phyloP scores from a whole-genome alignment of 2,888 invertebrate genomes.

The Capitulum mitella region DNA sequence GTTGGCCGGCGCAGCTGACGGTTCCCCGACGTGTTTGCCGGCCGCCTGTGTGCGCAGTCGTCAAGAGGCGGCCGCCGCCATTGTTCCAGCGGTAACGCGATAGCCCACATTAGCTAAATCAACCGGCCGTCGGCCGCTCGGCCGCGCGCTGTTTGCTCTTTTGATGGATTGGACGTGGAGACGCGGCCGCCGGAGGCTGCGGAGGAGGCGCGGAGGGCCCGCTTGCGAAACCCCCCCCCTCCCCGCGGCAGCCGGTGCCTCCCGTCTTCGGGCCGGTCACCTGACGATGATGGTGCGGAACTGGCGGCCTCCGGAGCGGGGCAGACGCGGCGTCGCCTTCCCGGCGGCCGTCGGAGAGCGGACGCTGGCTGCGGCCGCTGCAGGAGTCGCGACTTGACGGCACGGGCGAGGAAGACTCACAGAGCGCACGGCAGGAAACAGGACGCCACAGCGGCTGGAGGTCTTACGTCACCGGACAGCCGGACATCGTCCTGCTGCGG shows the following conservation, averaged over 20 bases:
- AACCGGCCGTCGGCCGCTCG: neutral
- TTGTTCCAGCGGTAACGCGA: neutral
- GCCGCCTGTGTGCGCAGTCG: neutral
- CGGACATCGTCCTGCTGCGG: too few relatives aligned
- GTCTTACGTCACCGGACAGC: too few relatives aligned
- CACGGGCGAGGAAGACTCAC: too few relatives aligned
- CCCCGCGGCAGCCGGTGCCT: too few relatives aligned
- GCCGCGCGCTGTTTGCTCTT: slow-evolving; percentile 8
- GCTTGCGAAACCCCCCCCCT: too few relatives aligned
- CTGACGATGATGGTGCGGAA: neutral
- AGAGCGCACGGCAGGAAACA: too few relatives aligned
- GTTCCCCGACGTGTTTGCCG: slow-evolving; percentile 4
- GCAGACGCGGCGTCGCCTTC: too few relatives aligned
- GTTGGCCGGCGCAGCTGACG: neutral
- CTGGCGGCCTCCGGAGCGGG: too few relatives aligned
- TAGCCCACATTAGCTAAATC: slow-evolving; percentile 23
- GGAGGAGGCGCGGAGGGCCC: neutral
- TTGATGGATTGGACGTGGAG: slow-evolving; percentile 6
- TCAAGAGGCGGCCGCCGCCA: neutral
- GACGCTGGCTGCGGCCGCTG: too few relatives aligned
- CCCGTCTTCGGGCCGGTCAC: neutral
- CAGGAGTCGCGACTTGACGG: too few relatives aligned
- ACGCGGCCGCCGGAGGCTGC: neutral
- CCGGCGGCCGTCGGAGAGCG: too few relatives aligned
- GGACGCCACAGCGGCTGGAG: too few relatives aligned